Evolutionary conservation across 2,888 invertebrate genomes (phyloP).

Genomic region (Synergus gifuensis): DNA sequence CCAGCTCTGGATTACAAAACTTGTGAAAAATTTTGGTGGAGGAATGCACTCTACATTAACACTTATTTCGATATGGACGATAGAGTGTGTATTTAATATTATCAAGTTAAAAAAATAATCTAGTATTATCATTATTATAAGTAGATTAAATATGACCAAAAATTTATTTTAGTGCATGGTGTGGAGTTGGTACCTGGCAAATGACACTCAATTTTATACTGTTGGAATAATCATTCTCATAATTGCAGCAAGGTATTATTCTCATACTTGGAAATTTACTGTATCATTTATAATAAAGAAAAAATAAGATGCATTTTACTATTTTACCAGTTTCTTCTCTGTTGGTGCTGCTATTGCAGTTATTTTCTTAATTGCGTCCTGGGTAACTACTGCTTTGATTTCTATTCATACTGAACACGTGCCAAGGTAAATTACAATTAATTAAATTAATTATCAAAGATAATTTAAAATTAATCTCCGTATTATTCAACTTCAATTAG

Average conservation of each 20-base stretch:
- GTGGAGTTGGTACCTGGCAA: conserved; percentile 79
- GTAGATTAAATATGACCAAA: neutral
- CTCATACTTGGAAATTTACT: conserved; percentile 43
- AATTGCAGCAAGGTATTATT: conserved; percentile 74
- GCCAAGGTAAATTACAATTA: conserved; percentile 66
- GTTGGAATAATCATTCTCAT: conserved; percentile 74
- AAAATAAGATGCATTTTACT: neutral
- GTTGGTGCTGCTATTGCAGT: conserved; percentile 72
- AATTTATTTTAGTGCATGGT: conserved; percentile 74
- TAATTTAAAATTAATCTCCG: neutral
- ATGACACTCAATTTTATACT: conserved; percentile 78
- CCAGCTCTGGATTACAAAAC: conserved; percentile 85
- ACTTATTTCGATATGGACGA: conserved; percentile 87
- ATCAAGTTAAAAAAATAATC: neutral
- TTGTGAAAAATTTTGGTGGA: conserved; percentile 91
- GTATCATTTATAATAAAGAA: neutral
- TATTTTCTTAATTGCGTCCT: conserved; percentile 77
- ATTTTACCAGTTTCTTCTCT: conserved; percentile 60
- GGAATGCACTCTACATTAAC: conserved; percentile 90
- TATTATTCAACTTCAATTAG: neutral
- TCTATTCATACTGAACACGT: conserved; percentile 72
- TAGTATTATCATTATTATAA: neutral
- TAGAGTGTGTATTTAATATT: conserved; percentile 74
- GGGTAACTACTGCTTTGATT: conserved; percentile 79
- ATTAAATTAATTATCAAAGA: conserved; percentile 1